A percentile compares a stretch with the other conserved stretches of the same genome.
These are phyloP conservation scores for Thaumatotibia leucotreta DNA, from an alignment of 1,140 invertebrate genomes.

Conservation along the genomic window DNA sequence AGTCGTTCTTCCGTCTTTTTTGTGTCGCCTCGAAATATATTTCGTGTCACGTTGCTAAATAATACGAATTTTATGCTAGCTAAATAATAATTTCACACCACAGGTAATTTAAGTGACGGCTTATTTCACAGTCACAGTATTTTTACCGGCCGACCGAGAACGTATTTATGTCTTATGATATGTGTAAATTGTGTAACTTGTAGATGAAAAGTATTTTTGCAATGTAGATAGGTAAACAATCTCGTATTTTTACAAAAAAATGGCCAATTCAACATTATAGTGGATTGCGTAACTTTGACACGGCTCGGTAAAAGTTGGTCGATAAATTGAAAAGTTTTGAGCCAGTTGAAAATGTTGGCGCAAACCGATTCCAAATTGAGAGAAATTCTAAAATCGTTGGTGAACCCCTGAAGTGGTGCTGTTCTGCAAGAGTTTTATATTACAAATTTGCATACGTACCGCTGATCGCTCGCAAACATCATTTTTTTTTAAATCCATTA, in stretches of 20 bases:
- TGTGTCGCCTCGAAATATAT: neutral
- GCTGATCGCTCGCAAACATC: too few relatives aligned
- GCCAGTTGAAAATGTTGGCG: neutral
- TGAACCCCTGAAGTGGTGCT: neutral
- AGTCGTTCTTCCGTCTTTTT: neutral
- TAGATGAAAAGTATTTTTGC: neutral
- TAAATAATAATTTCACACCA: neutral
- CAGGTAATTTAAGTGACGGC: neutral
- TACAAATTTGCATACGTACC: neutral
- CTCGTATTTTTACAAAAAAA: neutral
- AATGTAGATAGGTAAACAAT: neutral
- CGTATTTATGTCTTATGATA: too few relatives aligned
- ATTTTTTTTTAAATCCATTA: too few relatives aligned
- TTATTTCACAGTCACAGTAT: neutral
- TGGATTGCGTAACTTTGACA: neutral
- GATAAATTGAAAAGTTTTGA: neutral
- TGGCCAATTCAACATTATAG: neutral
- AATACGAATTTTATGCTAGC: neutral
- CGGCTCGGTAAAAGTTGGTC: neutral
- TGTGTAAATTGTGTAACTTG: neutral
- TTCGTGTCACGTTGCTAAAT: neutral
- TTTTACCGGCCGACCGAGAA: neutral
- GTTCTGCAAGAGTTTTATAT: neutral
- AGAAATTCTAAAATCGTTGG: neutral
- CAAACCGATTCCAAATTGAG: neutral